These are phyloP conservation scores for Macrosoma leucophasiata DNA, from an alignment of 2,888 invertebrate species.

Conservation along the genomic window DNA sequence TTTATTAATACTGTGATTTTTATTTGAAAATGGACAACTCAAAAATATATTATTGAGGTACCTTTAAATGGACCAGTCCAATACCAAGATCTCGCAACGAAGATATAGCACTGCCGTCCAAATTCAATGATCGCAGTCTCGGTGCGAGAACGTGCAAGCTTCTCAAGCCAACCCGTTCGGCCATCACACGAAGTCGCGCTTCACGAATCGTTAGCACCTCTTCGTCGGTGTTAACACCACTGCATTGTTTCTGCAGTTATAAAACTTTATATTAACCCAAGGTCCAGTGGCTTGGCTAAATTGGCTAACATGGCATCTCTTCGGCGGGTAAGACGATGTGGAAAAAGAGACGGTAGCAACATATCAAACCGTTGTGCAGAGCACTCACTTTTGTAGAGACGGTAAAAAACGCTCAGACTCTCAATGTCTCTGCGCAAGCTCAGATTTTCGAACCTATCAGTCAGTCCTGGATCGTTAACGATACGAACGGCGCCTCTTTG, in stretches of 20 bases:
- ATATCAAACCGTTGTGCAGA: too few relatives aligned
- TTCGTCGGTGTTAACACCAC: conserved; percentile 58
- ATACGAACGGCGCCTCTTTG: too few relatives aligned
- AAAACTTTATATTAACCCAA: conserved; percentile 76
- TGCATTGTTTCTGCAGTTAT: conserved; percentile 70
- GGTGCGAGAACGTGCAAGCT: conserved; percentile 78
- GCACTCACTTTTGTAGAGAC: too few relatives aligned
- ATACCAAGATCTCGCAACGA: conserved; percentile 82
- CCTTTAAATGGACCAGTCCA: conserved; percentile 75
- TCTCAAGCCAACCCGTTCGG: conserved; percentile 78
- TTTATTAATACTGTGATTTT: too few relatives aligned
- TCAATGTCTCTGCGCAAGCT: too few relatives aligned
- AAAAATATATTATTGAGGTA: conserved; percentile 31
- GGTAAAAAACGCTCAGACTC: too few relatives aligned
- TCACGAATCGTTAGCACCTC: conserved; percentile 68
- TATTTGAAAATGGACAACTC: too few relatives aligned
- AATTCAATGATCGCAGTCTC: conserved; percentile 73
- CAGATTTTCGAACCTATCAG: too few relatives aligned
- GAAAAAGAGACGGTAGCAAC: too few relatives aligned
- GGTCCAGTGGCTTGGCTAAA: conserved; percentile 74
- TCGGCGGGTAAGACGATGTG: too few relatives aligned
- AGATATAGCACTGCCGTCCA: conserved; percentile 80
- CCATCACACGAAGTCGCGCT: conserved; percentile 78
- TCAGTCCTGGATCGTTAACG: too few relatives aligned
- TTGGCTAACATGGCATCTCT: too few relatives aligned